Percentiles rank a stretch among this genome's conserved stretches.
phyloP scores from a whole-genome alignment of 2,113 vertebrate genomes.

The Cyanoramphus novaezelandiae region DNA sequence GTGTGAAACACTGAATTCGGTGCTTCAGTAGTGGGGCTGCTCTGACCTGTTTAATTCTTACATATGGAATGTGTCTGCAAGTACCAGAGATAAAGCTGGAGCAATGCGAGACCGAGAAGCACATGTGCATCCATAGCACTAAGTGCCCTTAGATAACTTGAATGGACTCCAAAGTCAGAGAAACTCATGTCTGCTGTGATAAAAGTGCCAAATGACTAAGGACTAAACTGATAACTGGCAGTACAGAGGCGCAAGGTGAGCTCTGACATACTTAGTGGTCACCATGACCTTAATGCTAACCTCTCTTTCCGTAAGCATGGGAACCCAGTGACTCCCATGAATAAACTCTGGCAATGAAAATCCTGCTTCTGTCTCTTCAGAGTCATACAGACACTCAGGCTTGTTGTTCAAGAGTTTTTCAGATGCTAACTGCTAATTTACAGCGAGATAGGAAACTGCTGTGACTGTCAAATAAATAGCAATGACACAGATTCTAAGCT shows the following conservation, averaged over 20 bases:
- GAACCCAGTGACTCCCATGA: background rate
- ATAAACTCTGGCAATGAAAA: background rate
- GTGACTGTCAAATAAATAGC: background rate
- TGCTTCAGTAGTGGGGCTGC: background rate
- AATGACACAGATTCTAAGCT: background rate
- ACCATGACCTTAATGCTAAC: background rate
- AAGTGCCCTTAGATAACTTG: background rate
- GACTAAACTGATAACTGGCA: background rate
- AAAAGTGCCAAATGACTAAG: background rate
- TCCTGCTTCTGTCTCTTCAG: background rate
- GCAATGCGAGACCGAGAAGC: background rate
- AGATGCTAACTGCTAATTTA: background rate
- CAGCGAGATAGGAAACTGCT: background rate
- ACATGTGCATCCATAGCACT: background rate
- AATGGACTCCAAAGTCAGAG: background rate
- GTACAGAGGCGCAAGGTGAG: background rate
- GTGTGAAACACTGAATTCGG: background rate
- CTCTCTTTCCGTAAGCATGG: background rate
- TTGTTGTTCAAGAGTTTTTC: background rate
- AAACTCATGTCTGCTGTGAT: background rate
- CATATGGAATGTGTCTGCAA: background rate
- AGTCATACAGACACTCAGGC: background rate
- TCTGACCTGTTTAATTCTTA: background rate
- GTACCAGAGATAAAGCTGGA: background rate
- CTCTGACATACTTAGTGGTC: background rate